Evolutionary conservation across 2,797 vertebrate genomes (phyloP).

Genomic region (Cyprinella venusta): DNA sequence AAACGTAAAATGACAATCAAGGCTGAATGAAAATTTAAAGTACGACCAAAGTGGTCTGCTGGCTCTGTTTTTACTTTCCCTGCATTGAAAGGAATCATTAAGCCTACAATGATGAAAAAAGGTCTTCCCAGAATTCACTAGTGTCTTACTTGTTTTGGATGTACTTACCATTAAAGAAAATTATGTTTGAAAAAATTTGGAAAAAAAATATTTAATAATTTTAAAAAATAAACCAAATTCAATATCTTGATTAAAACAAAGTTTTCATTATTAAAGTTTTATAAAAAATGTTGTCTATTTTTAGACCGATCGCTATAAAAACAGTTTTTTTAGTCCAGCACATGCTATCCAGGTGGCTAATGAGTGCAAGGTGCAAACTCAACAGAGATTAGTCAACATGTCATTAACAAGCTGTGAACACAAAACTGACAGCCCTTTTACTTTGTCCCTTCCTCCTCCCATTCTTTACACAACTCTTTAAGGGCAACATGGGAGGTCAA

Average conservation of each 20-base stretch:
- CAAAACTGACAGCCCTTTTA: conserved; percentile 47
- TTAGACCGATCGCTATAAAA: background rate
- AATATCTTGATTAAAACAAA: background rate
- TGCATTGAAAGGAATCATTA: background rate
- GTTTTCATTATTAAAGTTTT: background rate
- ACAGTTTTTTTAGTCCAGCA: conserved; percentile 11
- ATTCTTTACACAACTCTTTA: conserved; percentile 15
- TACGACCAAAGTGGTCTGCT: background rate
- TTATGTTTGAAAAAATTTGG: background rate
- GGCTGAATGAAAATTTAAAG: background rate
- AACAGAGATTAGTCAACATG: conserved; percentile 56
- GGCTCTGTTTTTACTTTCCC: conserved; percentile 26
- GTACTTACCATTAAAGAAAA: background rate
- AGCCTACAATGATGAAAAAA: background rate
- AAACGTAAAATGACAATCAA: conserved; percentile 28
- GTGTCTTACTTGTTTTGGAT: background rate
- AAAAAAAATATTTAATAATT: background rate
- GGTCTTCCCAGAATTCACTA: background rate
- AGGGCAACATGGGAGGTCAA: conserved; percentile 42
- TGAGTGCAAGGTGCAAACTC: conserved; percentile 59
- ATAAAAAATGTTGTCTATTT: background rate
- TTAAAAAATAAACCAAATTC: background rate
- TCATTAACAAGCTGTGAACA: conserved; percentile 56
- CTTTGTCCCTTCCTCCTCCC: conserved; percentile 18
- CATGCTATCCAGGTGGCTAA: conserved; percentile 59